Conservation (phyloP, 2,113 vertebrate genomes). For the Machaerirhynchus nigripectus region DNA sequence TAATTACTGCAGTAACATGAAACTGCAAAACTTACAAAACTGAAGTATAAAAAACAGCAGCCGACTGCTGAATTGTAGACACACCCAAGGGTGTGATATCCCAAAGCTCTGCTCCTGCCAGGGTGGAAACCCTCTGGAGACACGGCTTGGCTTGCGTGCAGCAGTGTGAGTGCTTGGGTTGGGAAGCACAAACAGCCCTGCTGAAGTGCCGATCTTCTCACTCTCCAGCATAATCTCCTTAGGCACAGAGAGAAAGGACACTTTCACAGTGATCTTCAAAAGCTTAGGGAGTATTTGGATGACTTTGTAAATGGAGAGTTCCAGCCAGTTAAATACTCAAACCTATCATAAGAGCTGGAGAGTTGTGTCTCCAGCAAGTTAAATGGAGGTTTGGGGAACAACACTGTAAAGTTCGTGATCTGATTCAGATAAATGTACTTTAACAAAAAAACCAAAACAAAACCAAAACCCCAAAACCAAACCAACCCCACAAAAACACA, state of each 20-base stretch:
- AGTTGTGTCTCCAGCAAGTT: background rate
- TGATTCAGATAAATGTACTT: background rate
- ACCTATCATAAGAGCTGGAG: background rate
- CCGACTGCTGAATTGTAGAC: background rate
- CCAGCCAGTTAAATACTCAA: background rate
- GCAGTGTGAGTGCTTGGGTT: accelerated
- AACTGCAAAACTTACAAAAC: slow-evolving; percentile 26
- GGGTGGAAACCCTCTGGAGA: background rate
- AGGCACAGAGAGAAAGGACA: background rate
- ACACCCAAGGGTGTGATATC: background rate
- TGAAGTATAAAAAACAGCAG: background rate
- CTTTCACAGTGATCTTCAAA: background rate
- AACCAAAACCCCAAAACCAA: background rate
- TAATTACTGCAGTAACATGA: slow-evolving; percentile 57
- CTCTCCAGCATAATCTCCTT: background rate
- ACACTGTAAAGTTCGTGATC: background rate
- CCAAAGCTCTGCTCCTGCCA: background rate
- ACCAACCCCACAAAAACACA: background rate
- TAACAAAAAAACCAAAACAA: background rate
- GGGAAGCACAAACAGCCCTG: background rate
- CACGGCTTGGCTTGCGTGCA: accelerated
- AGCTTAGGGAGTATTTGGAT: background rate
- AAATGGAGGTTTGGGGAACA: background rate
- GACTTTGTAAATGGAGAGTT: background rate
- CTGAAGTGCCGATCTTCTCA: background rate